Evolutionary conservation across 2,888 invertebrate species (phyloP).

Genomic region (Horisme vitalbata): DNA sequence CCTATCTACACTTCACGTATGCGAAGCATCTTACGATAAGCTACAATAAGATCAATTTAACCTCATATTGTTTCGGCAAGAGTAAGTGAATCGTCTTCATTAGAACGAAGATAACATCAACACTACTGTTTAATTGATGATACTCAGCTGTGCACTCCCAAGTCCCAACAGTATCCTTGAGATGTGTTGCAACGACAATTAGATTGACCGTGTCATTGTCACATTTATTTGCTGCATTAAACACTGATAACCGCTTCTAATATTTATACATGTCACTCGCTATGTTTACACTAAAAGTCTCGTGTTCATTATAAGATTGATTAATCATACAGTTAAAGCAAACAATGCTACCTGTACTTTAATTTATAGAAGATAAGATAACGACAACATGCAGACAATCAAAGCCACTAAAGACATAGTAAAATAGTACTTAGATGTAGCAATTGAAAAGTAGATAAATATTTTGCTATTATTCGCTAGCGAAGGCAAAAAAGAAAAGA

Average conservation of each 20-base stretch:
- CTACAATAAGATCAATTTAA: too few relatives aligned
- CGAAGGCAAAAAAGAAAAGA: too few relatives aligned
- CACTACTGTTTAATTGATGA: background rate
- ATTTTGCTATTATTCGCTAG: too few relatives aligned
- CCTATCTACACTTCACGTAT: too few relatives aligned
- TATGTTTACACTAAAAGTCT: constrained; percentile 58
- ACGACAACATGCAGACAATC: constrained; percentile 34
- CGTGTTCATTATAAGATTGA: constrained; percentile 59
- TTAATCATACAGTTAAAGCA: constrained; percentile 56
- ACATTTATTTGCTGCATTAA: constrained; percentile 49
- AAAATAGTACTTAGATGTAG: background rate
- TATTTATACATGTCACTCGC: constrained; percentile 60
- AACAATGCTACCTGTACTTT: constrained; percentile 63
- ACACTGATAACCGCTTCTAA: constrained; percentile 43
- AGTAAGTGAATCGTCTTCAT: constrained; percentile 3
- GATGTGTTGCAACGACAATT: constrained; percentile 36
- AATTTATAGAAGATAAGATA: constrained; percentile 60
- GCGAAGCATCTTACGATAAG: too few relatives aligned
- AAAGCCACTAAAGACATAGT: constrained; percentile 1
- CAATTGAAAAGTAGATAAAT: constrained; percentile 9
- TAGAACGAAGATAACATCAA: background rate
- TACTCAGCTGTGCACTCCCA: constrained; percentile 34
- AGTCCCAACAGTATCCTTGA: constrained; percentile 45
- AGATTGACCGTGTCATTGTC: constrained; percentile 60
- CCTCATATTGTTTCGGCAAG: too few relatives aligned